Evolutionary conservation across 2,113 vertebrate genomes (phyloP).

Genomic region (Sciurus niger): DNA sequence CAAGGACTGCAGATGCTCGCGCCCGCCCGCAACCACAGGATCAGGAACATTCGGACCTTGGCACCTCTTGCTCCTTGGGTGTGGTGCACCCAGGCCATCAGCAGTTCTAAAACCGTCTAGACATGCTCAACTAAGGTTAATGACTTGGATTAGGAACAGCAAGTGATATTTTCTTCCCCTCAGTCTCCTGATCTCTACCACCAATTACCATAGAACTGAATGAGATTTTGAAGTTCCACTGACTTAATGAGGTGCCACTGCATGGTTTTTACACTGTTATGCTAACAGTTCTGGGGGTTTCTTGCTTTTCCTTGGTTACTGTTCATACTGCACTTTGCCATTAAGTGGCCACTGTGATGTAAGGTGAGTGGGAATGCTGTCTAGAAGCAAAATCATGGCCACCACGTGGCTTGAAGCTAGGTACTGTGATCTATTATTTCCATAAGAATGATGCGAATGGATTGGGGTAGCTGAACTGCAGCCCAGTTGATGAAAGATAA

Average conservation of each 20-base stretch:
- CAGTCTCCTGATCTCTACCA: neutral
- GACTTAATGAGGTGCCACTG: neutral
- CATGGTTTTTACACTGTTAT: neutral
- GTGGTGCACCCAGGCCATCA: neutral
- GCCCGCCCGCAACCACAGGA: fast-evolving
- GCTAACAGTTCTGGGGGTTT: neutral
- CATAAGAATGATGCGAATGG: neutral
- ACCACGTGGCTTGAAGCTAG: fast-evolving
- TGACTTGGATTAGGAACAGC: neutral
- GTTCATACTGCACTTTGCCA: neutral
- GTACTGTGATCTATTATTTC: neutral
- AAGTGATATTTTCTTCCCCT: neutral
- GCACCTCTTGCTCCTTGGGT: neutral
- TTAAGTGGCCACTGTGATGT: neutral
- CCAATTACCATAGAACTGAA: neutral
- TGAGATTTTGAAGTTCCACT: neutral
- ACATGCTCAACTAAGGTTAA: neutral
- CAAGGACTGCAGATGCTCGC: neutral
- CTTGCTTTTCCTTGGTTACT: neutral
- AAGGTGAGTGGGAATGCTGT: neutral
- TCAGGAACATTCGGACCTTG: neutral
- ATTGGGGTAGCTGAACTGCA: neutral
- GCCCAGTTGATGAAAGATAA: neutral
- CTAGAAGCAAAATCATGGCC: neutral
- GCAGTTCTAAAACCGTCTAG: neutral